Base-by-base conservation (phyloP, 2,888 invertebrate genomes). In the Rhagophthalmus giganteus region DNA sequence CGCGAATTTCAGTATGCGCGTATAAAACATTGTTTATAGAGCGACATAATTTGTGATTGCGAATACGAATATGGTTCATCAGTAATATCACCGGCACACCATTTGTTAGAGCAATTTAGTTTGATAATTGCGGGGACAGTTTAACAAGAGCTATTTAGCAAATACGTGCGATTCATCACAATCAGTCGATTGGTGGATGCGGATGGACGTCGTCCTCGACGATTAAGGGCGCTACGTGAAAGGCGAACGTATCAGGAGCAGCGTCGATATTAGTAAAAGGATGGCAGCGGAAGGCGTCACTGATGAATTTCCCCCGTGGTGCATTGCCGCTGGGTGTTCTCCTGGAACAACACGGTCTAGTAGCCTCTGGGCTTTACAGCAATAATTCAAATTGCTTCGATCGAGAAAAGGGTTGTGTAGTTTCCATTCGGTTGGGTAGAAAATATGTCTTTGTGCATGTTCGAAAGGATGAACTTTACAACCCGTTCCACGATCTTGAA, bases 281-380 rank as follows among this genome's bases (percentile, higher is more conserved):
- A 44, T 40, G 9, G 42, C 34, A 28, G 32, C 44, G 8, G 44
- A 48, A 42, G 48, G 42, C 28, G 42, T 37, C 38, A 48, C 47
- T 41, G 69, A 69, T 61, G 69, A 68, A 50, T 77, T 76, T 46
- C 71, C 70, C 35, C 87, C 85, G 64, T 88, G 87, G 76, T 90
- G 88, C 89, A 90, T 90, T 32, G 90, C 90, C 47, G 89, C 90
- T 65, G 90, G 90, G 72, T 88, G 88, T 78, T 90, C 90, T 67
- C 89, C 90, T 89, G 82, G 64, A 79, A 79, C 74, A 77, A 74
- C 69, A 52, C 28, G 39, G 30, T 38, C 50, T 50, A 50, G 38
- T 50, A 50, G 50, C 38, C 44, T 44, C 20, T 38, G 28, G 33
- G 16, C 32, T 33, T 39, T 47, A 6, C 27, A 27, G 26, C 34